Conservation (phyloP, 1,140 invertebrate genomes). For the Physella acuta region DNA sequence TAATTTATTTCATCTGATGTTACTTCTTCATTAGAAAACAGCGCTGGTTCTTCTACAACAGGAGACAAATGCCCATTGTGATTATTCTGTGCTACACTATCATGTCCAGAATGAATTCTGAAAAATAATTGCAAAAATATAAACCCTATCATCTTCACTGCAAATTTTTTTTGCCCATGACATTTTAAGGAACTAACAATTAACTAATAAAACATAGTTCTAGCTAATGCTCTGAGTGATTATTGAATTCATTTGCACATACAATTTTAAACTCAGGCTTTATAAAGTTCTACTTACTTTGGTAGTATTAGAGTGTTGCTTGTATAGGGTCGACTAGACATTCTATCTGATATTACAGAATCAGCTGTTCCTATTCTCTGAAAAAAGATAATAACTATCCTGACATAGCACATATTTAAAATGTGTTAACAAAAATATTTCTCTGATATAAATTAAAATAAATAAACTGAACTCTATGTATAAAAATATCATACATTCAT, state of each 20-base stretch:
- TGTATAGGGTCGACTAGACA: conserved; percentile 33
- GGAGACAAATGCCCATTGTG: conserved; percentile 8
- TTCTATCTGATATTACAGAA: conserved; percentile 57
- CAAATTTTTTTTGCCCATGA: too few species aligned
- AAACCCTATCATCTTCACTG: too few species aligned
- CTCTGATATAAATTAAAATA: not conserved
- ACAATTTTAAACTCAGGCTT: too few species aligned
- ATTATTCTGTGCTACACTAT: conserved; percentile 16
- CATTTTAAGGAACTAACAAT: too few species aligned
- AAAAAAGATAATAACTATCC: conserved; percentile 29
- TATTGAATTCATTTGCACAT: too few species aligned
- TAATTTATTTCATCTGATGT: too few species aligned
- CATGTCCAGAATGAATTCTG: conserved; percentile 38
- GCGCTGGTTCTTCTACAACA: not conserved
- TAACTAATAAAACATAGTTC: too few species aligned
- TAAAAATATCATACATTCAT: conserved; percentile 59
- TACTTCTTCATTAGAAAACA: too few species aligned
- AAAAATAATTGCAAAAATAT: too few species aligned
- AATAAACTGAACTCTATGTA: not conserved
- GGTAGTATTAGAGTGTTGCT: conserved; percentile 53
- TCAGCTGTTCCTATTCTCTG: conserved; percentile 58
- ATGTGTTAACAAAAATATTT: too few species aligned
- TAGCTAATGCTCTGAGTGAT: too few species aligned
- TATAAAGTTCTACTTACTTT: conserved; percentile 41
- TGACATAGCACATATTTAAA: too few species aligned